A percentile compares a stretch with the other conserved stretches of the same genome.
Evolutionary conservation across 2,113 vertebrate genomes (phyloP).

Genomic region (Hyperoodon ampullatus): DNA sequence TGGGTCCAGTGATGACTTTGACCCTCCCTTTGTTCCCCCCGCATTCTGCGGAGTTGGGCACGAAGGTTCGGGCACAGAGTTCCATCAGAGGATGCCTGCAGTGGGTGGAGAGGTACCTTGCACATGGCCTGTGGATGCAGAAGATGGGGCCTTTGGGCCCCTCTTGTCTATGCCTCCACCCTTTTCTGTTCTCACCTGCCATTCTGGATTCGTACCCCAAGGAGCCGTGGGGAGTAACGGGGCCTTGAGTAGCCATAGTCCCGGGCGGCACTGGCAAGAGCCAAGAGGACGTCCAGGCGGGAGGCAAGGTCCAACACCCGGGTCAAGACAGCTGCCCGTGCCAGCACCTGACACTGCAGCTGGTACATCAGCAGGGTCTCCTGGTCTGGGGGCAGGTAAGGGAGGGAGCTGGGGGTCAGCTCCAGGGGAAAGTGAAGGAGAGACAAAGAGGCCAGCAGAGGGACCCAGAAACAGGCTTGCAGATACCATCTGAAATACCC

Average conservation of each 20-base stretch:
- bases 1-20: slow-evolving; percentile 96
- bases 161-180: background rate
- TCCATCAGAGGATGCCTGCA: slow-evolving; percentile 95
- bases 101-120: slow-evolving; percentile 49
- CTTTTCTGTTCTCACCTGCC: slow-evolving; percentile 84
- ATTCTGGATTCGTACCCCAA: slow-evolving; percentile 83
- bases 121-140: background rate
- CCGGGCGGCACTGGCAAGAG: slow-evolving; percentile 91
- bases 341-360: slow-evolving; percentile 91
- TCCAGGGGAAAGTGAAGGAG: background rate
- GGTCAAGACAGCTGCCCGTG: slow-evolving; percentile 89
- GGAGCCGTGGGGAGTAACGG: slow-evolving; percentile 69
- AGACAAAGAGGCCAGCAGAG: background rate
- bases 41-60: slow-evolving; percentile 93
- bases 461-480: background rate
- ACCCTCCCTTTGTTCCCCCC: slow-evolving; percentile 87
- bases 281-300: slow-evolving; percentile 94
- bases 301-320: slow-evolving; percentile 91
- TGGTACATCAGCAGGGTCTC: slow-evolving; percentile 95
- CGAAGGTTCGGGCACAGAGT: slow-evolving; percentile 93
- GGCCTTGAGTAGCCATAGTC: slow-evolving; percentile 94
- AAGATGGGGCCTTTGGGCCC: background rate
- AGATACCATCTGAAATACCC: background rate
- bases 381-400: slow-evolving; percentile 85
- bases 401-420: background rate